phyloP scores from a whole-genome alignment of 2,797 vertebrate species.

The Lemur catta region DNA sequence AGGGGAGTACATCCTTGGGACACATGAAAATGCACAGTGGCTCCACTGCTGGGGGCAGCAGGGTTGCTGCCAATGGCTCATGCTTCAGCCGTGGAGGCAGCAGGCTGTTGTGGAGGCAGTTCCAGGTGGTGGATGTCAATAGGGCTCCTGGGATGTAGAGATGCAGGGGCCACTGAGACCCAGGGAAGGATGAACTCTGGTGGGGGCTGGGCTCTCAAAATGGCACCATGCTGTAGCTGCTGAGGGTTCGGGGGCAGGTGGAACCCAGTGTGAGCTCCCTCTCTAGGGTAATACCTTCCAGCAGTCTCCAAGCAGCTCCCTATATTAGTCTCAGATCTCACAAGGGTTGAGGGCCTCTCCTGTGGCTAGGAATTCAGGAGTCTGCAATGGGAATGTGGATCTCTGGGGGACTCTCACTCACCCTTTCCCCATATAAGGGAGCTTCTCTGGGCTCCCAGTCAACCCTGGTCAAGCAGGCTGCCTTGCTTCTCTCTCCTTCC shows the following conservation, averaged over 20 bases:
- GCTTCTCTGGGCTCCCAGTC: background rate
- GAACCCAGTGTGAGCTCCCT: background rate
- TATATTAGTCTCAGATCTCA: background rate
- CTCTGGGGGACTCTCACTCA: background rate
- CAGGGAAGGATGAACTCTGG: background rate
- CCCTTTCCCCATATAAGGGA: background rate
- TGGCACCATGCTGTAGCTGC: background rate
- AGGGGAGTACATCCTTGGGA: background rate
- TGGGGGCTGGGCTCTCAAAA: background rate
- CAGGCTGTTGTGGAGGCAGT: background rate
- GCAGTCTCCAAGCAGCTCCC: background rate
- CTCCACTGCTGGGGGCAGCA: background rate
- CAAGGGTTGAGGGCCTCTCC: no score
- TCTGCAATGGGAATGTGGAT: background rate
- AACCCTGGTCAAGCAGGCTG: background rate
- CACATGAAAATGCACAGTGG: background rate
- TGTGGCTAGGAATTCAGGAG: background rate
- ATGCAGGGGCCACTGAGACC: background rate
- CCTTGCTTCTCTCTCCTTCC: background rate
- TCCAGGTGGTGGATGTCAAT: background rate
- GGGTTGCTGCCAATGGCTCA: background rate
- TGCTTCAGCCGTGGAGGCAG: background rate
- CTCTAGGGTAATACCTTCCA: no score
- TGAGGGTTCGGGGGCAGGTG: no score
- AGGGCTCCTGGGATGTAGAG: background rate